Percentiles rank a stretch among this genome's conserved stretches.
Evolutionary conservation across 2,797 vertebrate species (phyloP).

Genomic region (Phalloptychus januarius): DNA sequence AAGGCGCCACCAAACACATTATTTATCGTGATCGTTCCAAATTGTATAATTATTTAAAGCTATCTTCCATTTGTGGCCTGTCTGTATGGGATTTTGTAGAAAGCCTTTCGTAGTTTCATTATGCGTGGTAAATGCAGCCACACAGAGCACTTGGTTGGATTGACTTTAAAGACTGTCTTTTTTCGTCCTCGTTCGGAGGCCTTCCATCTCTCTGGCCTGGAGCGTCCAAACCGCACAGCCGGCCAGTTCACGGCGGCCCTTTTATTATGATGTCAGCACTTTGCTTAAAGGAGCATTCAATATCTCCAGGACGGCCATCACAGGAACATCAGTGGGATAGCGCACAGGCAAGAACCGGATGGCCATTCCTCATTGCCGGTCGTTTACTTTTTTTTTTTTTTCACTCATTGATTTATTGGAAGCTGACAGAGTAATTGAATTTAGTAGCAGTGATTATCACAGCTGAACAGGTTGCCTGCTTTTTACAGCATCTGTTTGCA

Average conservation of each 20-base stretch:
- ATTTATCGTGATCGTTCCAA: constrained; percentile 47
- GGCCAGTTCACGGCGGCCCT: constrained; percentile 65
- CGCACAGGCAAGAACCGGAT: constrained; percentile 62
- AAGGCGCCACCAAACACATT: constrained; percentile 45
- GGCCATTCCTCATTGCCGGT: constrained; percentile 71
- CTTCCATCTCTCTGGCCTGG: constrained; percentile 63
- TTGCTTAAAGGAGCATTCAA: constrained; percentile 82
- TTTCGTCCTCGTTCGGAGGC: constrained; percentile 65
- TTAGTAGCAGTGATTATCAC: constrained; percentile 75
- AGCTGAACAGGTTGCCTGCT: constrained; percentile 77
- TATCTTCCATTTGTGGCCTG: constrained; percentile 34
- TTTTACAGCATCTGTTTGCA: constrained; percentile 49
- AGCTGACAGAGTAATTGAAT: constrained; percentile 77
- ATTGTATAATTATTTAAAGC: constrained; percentile 58
- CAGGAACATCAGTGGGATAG: constrained; percentile 81
- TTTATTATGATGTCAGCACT: constrained; percentile 86
- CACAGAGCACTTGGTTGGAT: constrained; percentile 68
- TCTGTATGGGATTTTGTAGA: constrained; percentile 44
- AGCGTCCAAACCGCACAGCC: constrained; percentile 68
- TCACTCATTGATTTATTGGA: constrained; percentile 83
- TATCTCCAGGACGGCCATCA: constrained; percentile 73
- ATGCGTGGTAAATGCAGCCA: constrained; percentile 65
- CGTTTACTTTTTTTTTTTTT: constrained; percentile 56
- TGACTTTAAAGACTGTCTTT: constrained; percentile 76
- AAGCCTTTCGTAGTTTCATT: constrained; percentile 69